These are phyloP conservation scores for Temnopleurus reevesii DNA, from an alignment of 53 echinoderm and acorn worm species.

Conservation along the genomic window DNA sequence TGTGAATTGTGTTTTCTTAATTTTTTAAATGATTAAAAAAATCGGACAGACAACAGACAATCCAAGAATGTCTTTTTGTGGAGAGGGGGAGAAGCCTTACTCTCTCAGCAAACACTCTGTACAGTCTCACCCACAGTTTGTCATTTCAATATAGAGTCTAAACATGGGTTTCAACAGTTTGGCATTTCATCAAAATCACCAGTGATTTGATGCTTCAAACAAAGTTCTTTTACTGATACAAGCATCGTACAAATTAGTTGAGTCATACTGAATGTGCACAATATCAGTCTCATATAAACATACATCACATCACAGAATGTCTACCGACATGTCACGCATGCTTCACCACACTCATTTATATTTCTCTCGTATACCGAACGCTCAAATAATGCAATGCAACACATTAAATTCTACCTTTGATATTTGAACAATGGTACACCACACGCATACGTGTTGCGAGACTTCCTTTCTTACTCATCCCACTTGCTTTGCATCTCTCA, in stretches of 20 bases:
- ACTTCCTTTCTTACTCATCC: constrained; percentile 21
- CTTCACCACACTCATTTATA: background rate
- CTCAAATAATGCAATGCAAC: background rate
- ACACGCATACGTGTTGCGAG: background rate
- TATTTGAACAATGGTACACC: background rate
- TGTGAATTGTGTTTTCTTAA: too few relatives aligned
- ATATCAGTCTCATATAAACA: background rate
- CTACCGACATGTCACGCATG: background rate
- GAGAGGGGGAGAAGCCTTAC: too few relatives aligned
- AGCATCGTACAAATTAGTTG: background rate
- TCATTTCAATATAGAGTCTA: background rate
- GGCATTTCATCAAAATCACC: constrained; percentile 30
- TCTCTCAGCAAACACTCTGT: constrained; percentile 9
- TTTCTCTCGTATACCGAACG: background rate
- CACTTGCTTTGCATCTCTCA: background rate
- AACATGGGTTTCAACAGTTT: constrained; percentile 16
- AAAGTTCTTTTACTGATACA: too few relatives aligned
- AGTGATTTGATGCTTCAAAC: too few relatives aligned
- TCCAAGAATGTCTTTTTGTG: too few relatives aligned
- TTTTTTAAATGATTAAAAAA: too few relatives aligned
- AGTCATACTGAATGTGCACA: background rate
- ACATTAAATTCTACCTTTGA: constrained; percentile 6
- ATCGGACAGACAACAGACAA: too few relatives aligned
- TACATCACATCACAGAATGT: background rate
- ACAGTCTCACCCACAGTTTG: background rate